Evolutionary conservation across 30 jellyfish, hydroid and myxozoan genomes (phyloP).

Genomic region (Aurelia sp.): DNA sequence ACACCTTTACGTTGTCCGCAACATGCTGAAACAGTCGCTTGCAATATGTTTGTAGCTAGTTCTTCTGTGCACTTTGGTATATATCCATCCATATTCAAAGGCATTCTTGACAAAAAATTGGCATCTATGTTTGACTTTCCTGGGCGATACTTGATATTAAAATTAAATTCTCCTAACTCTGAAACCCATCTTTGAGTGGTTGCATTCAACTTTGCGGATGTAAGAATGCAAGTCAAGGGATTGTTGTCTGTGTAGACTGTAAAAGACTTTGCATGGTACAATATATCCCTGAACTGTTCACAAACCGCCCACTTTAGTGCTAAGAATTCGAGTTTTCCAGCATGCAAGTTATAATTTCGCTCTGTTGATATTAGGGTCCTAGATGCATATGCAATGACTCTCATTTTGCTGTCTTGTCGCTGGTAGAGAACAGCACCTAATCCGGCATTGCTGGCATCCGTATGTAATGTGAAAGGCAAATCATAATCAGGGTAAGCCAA

Average conservation of each 20-base stretch:
- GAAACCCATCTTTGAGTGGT: constrained; percentile 62
- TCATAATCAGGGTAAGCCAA: constrained; percentile 58
- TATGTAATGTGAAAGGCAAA: constrained; percentile 29
- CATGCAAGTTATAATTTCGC: constrained; percentile 38
- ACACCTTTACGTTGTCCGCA: background rate
- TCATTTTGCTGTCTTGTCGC: constrained; percentile 12
- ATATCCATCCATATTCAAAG: background rate
- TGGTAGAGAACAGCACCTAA: constrained; percentile 61
- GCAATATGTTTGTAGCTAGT: background rate
- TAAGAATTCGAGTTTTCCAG: constrained; percentile 54
- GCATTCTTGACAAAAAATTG: background rate
- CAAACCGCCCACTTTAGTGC: constrained; percentile 67
- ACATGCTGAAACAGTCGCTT: constrained; percentile 10
- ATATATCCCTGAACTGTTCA: constrained; percentile 52
- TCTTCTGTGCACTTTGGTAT: background rate
- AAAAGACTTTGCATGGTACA: constrained; percentile 45
- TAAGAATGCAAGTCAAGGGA: constrained; percentile 26
- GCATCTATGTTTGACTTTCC: background rate
- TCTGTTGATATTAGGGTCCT: constrained; percentile 44
- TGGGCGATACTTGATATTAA: background rate
- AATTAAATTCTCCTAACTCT: constrained; percentile 24
- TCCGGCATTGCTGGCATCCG: constrained; percentile 54
- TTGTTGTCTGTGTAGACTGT: constrained; percentile 56
- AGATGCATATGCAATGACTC: constrained; percentile 58
- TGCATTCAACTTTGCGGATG: constrained; percentile 46